These are phyloP conservation scores for Sarotherodon lohbergeri DNA, from an alignment of 2,113 vertebrate genomes.

Conservation along the genomic window DNA sequence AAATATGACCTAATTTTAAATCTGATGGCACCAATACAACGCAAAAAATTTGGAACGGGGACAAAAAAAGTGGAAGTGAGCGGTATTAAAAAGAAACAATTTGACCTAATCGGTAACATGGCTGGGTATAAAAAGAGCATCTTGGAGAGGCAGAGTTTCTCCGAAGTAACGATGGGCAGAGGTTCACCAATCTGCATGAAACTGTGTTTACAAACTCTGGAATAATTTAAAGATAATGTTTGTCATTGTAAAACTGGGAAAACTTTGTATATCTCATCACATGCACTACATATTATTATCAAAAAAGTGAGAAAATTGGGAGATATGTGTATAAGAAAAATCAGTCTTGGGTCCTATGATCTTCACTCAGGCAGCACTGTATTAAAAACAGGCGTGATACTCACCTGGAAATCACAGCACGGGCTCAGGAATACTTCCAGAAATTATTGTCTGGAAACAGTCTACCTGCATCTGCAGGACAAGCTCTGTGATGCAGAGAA, in stretches of 20 bases:
- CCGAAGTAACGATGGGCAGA: rapidly evolving
- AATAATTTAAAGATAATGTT: not conserved
- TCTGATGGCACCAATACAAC: rapidly evolving
- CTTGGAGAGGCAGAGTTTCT: not conserved
- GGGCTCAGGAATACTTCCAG: not conserved
- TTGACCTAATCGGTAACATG: not conserved
- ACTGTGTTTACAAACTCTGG: not conserved
- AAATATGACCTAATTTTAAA: not conserved
- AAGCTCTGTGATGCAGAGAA: not conserved
- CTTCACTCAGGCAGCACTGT: not conserved
- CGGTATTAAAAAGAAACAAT: not conserved
- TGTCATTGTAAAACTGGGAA: not conserved
- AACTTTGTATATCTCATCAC: not conserved
- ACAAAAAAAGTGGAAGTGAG: not conserved
- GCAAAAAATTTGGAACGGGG: not conserved
- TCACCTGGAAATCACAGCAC: not conserved
- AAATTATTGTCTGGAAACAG: not conserved
- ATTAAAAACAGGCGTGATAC: not conserved
- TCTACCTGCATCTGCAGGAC: not conserved
- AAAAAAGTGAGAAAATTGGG: not conserved
- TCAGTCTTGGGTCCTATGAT: not conserved
- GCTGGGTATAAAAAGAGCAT: not conserved
- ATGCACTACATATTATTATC: not conserved
- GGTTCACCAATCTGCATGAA: not conserved
- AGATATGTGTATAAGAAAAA: not conserved